Percentiles rank a stretch among this genome's conserved stretches.
Evolutionary conservation across 1,140 invertebrate genomes (phyloP).

Genomic region (Anoplolepis gracilipes): DNA sequence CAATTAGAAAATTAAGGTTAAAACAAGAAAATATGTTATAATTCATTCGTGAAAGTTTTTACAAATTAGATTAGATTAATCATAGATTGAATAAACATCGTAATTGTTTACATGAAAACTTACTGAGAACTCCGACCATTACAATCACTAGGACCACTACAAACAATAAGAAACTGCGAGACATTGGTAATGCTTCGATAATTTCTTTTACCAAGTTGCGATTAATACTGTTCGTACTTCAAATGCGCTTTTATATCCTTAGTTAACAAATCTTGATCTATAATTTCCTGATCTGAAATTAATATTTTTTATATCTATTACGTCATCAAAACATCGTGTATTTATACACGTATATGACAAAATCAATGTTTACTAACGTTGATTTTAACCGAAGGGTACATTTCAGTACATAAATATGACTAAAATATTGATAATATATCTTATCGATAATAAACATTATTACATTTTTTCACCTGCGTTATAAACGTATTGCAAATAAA

Average conservation of each 20-base stretch:
- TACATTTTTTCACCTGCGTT: not conserved
- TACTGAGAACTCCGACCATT: slow-evolving; percentile 35
- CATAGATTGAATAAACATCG: not conserved
- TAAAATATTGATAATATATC: not conserved
- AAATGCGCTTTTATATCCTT: not conserved
- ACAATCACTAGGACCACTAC: too few species aligned
- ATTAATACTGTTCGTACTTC: not conserved
- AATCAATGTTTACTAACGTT: not conserved
- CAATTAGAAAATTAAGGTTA: not conserved
- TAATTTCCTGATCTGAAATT: not conserved
- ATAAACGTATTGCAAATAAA: not conserved
- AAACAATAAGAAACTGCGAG: not conserved
- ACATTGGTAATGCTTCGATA: slow-evolving; percentile 21
- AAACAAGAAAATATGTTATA: not conserved
- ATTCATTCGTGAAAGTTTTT: not conserved
- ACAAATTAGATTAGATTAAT: not conserved
- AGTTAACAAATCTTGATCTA: not conserved
- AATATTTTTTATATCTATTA: not conserved
- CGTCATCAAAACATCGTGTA: too few species aligned
- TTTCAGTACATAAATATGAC: not conserved
- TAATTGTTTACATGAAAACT: slow-evolving; percentile 11
- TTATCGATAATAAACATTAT: not conserved
- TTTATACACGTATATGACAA: not conserved
- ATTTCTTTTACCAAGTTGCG: not conserved
- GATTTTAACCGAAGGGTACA: too few species aligned